phyloP scores from a whole-genome alignment of 1,140 invertebrate species.

The Caerostris darwini region DNA sequence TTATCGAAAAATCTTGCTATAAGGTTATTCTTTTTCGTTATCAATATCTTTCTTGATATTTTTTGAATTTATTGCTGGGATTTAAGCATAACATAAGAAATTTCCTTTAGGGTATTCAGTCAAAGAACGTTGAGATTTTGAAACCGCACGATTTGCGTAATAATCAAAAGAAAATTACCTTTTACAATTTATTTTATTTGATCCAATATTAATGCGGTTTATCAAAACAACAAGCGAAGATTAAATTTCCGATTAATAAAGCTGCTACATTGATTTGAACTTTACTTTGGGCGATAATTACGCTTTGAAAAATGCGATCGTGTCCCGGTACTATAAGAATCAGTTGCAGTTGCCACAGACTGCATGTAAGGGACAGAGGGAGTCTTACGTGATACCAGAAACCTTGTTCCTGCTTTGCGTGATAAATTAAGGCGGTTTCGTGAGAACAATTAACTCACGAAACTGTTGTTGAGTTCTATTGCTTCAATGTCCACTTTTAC shows the following conservation, averaged over 20 bases:
- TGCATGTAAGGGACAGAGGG: background rate
- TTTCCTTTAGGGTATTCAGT: background rate
- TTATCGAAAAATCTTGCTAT: too few species aligned
- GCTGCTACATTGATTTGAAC: background rate
- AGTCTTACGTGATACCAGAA: background rate
- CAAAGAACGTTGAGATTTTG: background rate
- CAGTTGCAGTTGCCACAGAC: background rate
- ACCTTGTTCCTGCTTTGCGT: constrained; percentile 14
- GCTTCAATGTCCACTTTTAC: background rate
- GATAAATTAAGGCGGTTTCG: constrained; percentile 25
- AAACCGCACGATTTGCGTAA: background rate
- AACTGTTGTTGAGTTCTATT: background rate
- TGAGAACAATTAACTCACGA: background rate
- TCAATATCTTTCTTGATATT: too few species aligned
- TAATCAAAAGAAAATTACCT: background rate
- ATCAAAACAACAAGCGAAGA: background rate
- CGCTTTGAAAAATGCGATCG: background rate
- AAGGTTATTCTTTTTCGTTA: too few species aligned
- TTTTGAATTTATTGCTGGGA: too few species aligned
- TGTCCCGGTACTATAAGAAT: background rate
- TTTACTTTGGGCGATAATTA: constrained; percentile 1
- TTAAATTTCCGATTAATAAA: constrained; percentile 8
- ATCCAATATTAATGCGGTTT: background rate
- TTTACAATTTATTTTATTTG: background rate
- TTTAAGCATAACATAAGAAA: too few species aligned